Evolutionary conservation across 1,140 invertebrate genomes (phyloP).

Genomic region (Pemphigus obesinymphae): DNA sequence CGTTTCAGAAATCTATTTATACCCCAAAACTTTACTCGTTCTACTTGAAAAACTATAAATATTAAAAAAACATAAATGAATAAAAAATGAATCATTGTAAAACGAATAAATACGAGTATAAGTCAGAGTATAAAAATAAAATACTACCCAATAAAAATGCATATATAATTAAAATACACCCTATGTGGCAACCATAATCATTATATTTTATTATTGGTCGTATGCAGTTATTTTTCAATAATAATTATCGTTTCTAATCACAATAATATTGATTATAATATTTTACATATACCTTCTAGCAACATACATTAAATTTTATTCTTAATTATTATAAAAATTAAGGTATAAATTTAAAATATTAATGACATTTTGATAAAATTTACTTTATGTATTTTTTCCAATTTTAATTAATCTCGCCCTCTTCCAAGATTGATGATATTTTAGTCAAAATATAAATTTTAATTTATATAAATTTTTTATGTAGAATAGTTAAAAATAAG

Average conservation of each 20-base stretch:
- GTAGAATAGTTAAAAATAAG: background rate
- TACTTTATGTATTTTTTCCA: background rate
- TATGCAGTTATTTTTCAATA: background rate
- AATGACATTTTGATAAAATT: background rate
- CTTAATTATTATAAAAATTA: background rate
- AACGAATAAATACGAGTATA: no score
- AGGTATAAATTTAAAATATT: background rate
- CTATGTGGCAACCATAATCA: no score
- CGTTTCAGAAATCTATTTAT: no score
- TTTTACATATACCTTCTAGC: background rate
- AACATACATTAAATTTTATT: background rate
- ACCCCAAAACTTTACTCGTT: no score
- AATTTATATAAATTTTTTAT: background rate
- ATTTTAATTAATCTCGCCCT: background rate
- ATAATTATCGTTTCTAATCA: background rate
- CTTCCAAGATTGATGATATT: background rate
- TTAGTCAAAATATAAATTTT: background rate
- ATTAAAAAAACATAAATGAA: no score
- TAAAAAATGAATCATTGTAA: no score
- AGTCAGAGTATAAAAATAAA: background rate
- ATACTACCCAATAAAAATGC: background rate
- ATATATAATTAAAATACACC: background rate
- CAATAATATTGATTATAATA: background rate
- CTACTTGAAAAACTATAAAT: no score
- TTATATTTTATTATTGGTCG: background rate